Conservation (phyloP, 2,888 invertebrate species). For the Polydrusus tereticollis region DNA sequence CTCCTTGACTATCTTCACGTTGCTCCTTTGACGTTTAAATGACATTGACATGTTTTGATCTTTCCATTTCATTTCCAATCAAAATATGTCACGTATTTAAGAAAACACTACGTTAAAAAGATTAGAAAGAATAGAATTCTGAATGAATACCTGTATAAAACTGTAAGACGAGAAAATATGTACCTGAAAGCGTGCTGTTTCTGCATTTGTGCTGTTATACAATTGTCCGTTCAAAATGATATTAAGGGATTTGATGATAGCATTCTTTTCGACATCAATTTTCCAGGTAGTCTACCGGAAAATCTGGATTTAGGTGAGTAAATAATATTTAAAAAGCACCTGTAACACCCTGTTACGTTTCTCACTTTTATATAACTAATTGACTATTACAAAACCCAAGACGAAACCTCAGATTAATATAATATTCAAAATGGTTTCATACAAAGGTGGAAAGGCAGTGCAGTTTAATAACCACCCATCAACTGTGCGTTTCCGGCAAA, state of each 20-base stretch:
- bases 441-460: too few species aligned
- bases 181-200: neutral
- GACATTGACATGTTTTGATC: neutral
- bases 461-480: too few species aligned
- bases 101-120: neutral
- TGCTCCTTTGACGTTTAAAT: too few species aligned
- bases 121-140: neutral
- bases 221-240: conserved; percentile 64
- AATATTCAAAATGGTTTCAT: too few species aligned
- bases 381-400: too few species aligned
- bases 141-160: neutral
- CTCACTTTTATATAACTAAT: too few species aligned
- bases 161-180: neutral
- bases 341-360: too few species aligned
- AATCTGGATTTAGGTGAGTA: conserved; percentile 60
- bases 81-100: neutral
- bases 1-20: too few species aligned
- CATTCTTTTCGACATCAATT: conserved; percentile 83
- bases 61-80: neutral
- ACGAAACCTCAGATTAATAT: too few species aligned
- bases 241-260: conserved; percentile 86
- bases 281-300: conserved; percentile 73
- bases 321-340: conserved; percentile 45
- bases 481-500: too few species aligned
- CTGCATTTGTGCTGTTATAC: conserved; percentile 4